These are phyloP conservation scores for Scaptomyza montana DNA, from an alignment of 1,140 invertebrate genomes.

Conservation along the genomic window DNA sequence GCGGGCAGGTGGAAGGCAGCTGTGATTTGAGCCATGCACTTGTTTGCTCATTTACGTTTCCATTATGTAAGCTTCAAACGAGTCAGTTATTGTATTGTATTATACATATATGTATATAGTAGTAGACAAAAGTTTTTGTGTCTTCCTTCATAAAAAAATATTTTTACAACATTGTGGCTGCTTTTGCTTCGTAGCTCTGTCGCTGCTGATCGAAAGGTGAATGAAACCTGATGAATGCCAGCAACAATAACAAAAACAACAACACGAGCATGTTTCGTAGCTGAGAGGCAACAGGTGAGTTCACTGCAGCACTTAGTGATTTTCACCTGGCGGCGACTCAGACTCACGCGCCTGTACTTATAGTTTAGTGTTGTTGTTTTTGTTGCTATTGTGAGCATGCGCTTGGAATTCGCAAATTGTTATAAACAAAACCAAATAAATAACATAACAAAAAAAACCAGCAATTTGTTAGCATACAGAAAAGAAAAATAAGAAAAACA, in stretches of 20 bases:
- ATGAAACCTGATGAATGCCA: slow-evolving; percentile 82
- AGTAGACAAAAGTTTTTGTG: slow-evolving; percentile 31
- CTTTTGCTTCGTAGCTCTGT: slow-evolving; percentile 8
- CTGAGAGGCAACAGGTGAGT: slow-evolving; percentile 61
- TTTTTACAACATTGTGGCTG: slow-evolving; percentile 13
- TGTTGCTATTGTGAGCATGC: slow-evolving; percentile 56
- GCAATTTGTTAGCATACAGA: slow-evolving; percentile 52
- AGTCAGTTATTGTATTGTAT: neutral
- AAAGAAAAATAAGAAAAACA: slow-evolving; percentile 8
- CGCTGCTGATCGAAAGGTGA: slow-evolving; percentile 61
- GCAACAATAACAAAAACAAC: slow-evolving; percentile 38
- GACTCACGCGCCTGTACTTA: slow-evolving; percentile 33
- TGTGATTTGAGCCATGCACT: slow-evolving; percentile 33
- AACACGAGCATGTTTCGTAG: slow-evolving; percentile 10
- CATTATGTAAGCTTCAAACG: slow-evolving; percentile 35
- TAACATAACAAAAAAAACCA: slow-evolving; percentile 31
- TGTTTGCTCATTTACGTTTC: slow-evolving; percentile 24
- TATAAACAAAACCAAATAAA: slow-evolving; percentile 58
- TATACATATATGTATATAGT: no score
- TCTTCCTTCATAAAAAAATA: neutral
- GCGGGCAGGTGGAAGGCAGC: neutral
- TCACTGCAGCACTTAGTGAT: slow-evolving; percentile 65
- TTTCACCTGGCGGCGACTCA: slow-evolving; percentile 54
- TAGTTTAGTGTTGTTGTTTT: slow-evolving; percentile 31
- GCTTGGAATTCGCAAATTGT: slow-evolving; percentile 78